Evolutionary conservation across 92 coral and sea anemone genomes (phyloP).

Genomic region (Epizoanthus scotinus): DNA sequence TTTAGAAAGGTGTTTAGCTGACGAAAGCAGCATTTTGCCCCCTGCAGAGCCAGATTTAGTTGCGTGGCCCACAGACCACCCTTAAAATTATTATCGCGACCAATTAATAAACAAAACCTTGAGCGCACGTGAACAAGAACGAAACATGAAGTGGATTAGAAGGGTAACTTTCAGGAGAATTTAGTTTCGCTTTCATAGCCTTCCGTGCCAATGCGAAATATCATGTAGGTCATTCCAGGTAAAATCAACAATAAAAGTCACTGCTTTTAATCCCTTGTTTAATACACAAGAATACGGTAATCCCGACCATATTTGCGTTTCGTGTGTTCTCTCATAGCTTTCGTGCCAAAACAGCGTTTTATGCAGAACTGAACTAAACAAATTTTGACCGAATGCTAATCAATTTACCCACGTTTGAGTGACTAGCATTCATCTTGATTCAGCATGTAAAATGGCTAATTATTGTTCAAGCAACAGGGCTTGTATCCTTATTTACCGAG

Average conservation of each 20-base stretch:
- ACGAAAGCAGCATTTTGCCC: slow-evolving; percentile 12
- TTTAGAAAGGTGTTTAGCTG: slow-evolving; percentile 15
- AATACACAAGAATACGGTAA: slow-evolving; percentile 5
- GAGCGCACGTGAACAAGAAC: not conserved
- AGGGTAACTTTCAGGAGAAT: not conserved
- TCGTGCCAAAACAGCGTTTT: slow-evolving; percentile 20
- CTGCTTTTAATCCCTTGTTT: slow-evolving; percentile 5
- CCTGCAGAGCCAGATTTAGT: slow-evolving; percentile 22
- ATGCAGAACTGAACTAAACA: not conserved
- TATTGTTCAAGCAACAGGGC: not conserved
- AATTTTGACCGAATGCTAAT: not conserved
- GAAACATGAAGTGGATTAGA: not conserved
- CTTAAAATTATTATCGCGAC: not conserved
- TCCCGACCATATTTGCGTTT: not conserved
- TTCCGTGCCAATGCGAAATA: slow-evolving; percentile 19
- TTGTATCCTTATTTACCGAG: not conserved
- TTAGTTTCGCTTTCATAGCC: not conserved
- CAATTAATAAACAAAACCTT: not conserved
- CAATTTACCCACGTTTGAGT: not conserved
- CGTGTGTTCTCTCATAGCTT: not conserved
- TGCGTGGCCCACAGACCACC: slow-evolving; percentile 19
- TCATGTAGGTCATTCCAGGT: slow-evolving; percentile 1
- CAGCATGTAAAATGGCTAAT: not conserved
- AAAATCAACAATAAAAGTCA: slow-evolving; percentile 7
- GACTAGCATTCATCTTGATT: not conserved